Evolutionary conservation across 2,888 invertebrate genomes (phyloP).

Genomic region (Mythimna albipuncta): DNA sequence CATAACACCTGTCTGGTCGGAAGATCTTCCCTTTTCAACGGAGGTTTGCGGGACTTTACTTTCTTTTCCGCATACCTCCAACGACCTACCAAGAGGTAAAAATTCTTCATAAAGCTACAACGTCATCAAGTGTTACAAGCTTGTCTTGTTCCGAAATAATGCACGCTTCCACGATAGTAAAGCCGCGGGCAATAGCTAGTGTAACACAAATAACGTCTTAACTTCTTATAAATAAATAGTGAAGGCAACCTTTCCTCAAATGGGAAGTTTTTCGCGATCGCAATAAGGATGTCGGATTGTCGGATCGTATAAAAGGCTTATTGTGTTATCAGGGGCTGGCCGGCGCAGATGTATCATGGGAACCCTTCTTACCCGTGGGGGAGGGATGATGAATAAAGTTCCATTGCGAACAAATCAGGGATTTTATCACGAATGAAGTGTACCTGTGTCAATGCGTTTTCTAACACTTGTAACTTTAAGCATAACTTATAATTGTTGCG

Average conservation of each 20-base stretch:
- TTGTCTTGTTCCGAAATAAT: not conserved
- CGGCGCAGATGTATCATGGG: slow-evolving; percentile 32
- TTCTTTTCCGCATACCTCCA: too few species aligned
- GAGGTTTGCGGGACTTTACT: too few species aligned
- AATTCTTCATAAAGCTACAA: too few species aligned
- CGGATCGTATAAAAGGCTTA: slow-evolving; percentile 54
- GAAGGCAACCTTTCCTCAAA: slow-evolving; percentile 12
- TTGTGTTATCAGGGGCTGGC: slow-evolving; percentile 59
- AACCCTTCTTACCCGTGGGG: slow-evolving; percentile 3
- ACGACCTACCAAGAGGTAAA: too few species aligned
- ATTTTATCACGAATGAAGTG: slow-evolving; percentile 11
- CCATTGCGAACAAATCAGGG: slow-evolving; percentile 18
- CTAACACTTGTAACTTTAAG: too few species aligned
- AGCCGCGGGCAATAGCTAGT: not conserved
- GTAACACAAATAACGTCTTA: slow-evolving; percentile 5
- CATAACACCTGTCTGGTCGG: too few species aligned
- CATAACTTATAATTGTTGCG: not conserved
- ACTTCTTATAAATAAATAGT: slow-evolving; percentile 32
- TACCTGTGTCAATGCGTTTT: not conserved
- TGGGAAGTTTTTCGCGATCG: slow-evolving; percentile 38
- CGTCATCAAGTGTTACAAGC: too few species aligned
- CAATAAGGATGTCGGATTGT: slow-evolving; percentile 48
- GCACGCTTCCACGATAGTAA: not conserved
- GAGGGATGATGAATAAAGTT: slow-evolving; percentile 34
- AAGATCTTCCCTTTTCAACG: too few species aligned